Evolutionary conservation across 2,113 vertebrate genomes (phyloP), one percentile per base, ranked within the genome.

Genomic region (Apteryx owenii): DNA sequence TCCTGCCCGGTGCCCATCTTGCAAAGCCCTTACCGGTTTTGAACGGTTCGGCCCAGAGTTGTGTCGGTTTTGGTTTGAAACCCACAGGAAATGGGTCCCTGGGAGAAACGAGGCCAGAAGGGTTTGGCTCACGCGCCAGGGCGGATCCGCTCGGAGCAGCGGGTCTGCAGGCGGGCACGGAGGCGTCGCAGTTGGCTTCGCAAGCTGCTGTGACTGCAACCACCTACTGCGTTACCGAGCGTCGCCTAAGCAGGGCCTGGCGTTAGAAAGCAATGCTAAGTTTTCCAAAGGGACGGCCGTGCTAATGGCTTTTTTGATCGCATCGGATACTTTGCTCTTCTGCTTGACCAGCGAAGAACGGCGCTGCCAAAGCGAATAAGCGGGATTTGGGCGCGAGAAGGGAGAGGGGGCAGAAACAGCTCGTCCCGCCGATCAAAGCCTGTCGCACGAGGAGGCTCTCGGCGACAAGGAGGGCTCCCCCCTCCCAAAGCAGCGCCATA

Each of bases 301-400:
- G 16, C 70, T 94, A 90, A 94, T 90, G 88, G 84, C 29, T 93
- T 76, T 75, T 66, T 28, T 54, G 51, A 76, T 83, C 66, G 18
- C 44, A 5, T n/a, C 17, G 50, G 13, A 3, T 1, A 25, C 62
- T 28, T 18, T 33, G 66, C 31, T 48, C 75, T 90, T 46, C 87
- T 88, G 69, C 87, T 68, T 15, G 48, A 84, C 68, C 48, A 76
- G 78, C 72, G 19, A 38, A 75, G 62, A 42, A 6, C 64, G 68
- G 12, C 33, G 3, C 42, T 21, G 73, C 82, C 33, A 2, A 13
- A 23, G 48, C 1, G 3, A n/a, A 22, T 0, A 23, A 4, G 58
- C 81, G 21, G 31, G 26, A 1, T 82, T 28, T 25, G 5, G 4
- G 3, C 1, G 7, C 28, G 33, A 31, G 54, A 26, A 46, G 50